phyloP scores from a whole-genome alignment of 2,113 vertebrate species.

The Scatophagus argus region DNA sequence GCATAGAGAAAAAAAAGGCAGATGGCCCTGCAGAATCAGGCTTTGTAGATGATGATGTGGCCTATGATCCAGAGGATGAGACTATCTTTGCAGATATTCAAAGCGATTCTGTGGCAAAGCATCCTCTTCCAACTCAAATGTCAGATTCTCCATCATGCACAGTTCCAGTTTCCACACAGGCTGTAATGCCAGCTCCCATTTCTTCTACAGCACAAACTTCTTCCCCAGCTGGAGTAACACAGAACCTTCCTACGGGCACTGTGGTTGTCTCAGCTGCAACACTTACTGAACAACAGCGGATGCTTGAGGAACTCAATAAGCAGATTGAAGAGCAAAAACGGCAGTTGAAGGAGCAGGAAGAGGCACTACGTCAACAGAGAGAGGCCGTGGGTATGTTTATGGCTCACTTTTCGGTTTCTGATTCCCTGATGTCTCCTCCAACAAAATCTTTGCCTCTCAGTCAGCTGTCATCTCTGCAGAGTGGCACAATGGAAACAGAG shows the following conservation, averaged over 20 bases:
- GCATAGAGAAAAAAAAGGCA: slow-evolving; percentile 55
- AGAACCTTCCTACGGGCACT: slow-evolving; percentile 64
- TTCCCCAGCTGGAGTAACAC: slow-evolving; percentile 7
- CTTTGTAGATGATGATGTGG: slow-evolving; percentile 89
- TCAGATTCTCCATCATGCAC: slow-evolving; percentile 23
- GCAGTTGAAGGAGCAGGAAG: slow-evolving; percentile 95
- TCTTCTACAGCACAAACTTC: slow-evolving; percentile 31
- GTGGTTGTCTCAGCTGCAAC: slow-evolving; percentile 83
- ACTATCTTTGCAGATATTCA: slow-evolving; percentile 93
- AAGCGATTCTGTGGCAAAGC: slow-evolving; percentile 80
- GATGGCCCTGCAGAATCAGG: slow-evolving; percentile 62
- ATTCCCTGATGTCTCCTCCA: slow-evolving; percentile 93
- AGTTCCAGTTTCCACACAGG: slow-evolving; percentile 21
- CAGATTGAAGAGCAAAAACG: slow-evolving; percentile 97
- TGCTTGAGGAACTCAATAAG: slow-evolving; percentile 95
- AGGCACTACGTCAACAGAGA: slow-evolving; percentile 92
- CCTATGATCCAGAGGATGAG: slow-evolving; percentile 97
- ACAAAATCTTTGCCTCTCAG: slow-evolving; percentile 83
- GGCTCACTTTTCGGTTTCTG: slow-evolving; percentile 96
- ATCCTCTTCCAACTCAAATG: slow-evolving; percentile 53
- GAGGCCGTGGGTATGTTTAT: slow-evolving; percentile 95
- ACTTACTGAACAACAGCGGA: slow-evolving; percentile 92
- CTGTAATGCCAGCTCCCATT: slow-evolving; percentile 11
- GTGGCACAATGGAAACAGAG: slow-evolving; percentile 43
- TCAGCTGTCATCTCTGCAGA: slow-evolving; percentile 51